phyloP scores from a whole-genome alignment of 2,888 invertebrate species.

The Lumbricus terrestris region DNA sequence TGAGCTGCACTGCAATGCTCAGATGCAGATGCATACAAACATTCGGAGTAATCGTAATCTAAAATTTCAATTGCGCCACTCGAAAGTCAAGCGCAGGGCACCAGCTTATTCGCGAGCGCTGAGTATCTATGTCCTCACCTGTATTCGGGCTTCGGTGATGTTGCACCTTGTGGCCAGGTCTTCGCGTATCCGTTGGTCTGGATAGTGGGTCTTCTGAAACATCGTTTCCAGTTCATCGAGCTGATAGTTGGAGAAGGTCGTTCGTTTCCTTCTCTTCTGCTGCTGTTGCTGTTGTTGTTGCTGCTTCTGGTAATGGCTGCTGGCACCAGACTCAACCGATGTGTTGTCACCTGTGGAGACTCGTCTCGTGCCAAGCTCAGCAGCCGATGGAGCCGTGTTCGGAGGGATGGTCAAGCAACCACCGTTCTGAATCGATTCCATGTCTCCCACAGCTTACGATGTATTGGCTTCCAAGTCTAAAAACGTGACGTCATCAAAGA shows the following conservation, averaged over 20 bases:
- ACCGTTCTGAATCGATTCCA: not conserved
- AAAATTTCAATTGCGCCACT: too few relatives aligned
- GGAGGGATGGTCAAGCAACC: not conserved
- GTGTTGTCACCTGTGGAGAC: not conserved
- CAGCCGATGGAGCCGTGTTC: not conserved
- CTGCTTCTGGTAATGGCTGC: not conserved
- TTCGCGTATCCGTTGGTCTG: constrained; percentile 4
- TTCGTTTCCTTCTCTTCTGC: not conserved
- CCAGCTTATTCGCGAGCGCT: too few relatives aligned
- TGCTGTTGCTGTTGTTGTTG: not conserved
- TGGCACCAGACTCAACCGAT: not conserved
- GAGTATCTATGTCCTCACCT: not conserved
- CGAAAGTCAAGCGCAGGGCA: too few relatives aligned
- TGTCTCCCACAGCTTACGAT: not conserved
- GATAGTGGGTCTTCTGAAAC: constrained; percentile 13
- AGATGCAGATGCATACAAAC: too few relatives aligned
- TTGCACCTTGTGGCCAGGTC: not conserved
- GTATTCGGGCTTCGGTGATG: constrained; percentile 14
- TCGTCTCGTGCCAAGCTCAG: not conserved
- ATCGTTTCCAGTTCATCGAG: constrained; percentile 15
- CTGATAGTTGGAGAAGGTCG: constrained; percentile 13
- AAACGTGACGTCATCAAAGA: not conserved
- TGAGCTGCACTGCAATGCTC: too few relatives aligned
- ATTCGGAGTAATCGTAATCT: too few relatives aligned
- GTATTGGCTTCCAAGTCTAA: not conserved